Evolutionary conservation across 2,888 invertebrate genomes (phyloP), one percentile per base, ranked within the genome.

Genomic region (Clepsis dumicolana): DNA sequence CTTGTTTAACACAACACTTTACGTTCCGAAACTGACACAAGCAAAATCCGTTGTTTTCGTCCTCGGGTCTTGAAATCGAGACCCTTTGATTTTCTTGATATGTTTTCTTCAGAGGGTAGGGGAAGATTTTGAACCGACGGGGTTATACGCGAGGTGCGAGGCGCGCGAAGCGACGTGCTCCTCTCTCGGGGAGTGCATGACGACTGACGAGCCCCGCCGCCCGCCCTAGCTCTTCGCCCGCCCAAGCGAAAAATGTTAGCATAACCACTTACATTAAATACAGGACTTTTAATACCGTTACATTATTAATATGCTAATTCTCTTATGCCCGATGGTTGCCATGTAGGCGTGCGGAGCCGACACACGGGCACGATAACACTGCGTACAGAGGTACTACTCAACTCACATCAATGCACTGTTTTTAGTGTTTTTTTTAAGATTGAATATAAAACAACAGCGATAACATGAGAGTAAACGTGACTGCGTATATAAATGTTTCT

Each of bases 201-300:
- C 86, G 83, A 92, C 91, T 91, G 87, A 78, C 71, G 73, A 71
- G 10, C 81, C 84, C 82, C 85, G 78, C 88, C 89, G 89, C 90
- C 91, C 90, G 89, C 89, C 90, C 88, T 80, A 86, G 80, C 78
- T 73, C 75, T 78, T 57, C 79, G 82, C 80, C 85, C 91, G 91
- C 91, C 91, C 91, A 86, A 88, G 81, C 78, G 78, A 82, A 83
- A 84, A 79, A 80, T 80, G 77, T 84, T 84, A 83, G 78, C 79
- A 80, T 77, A 81, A 79, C 77, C 77, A 78, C 74, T 76, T 77
- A 72, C 72, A 75, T 72, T 69, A 72, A 61, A 71, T 65, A 65
- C 60, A 63, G 70, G 73, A 81, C 75, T 82, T 82, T 82, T 83
- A 80, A 82, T 79, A 79, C 71, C 74, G 72, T 79, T 81, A 73